Base-by-base conservation (phyloP, 1,140 invertebrate species). In the Vanessa tameamea region DNA sequence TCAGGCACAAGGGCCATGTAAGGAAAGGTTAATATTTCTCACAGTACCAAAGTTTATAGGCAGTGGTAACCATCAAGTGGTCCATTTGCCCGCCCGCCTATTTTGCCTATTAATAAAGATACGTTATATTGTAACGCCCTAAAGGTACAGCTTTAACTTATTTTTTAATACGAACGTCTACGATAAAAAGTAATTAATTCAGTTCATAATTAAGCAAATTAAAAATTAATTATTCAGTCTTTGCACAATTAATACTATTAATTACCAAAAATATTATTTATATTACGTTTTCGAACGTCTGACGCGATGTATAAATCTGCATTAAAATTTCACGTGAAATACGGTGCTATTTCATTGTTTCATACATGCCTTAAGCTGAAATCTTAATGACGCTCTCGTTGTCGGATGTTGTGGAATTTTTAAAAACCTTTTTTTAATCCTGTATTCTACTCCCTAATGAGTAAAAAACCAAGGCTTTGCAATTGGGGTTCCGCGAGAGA, bases 391-490 rank as follows among this genome's bases (percentile, higher is more conserved):
- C 82, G 82, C 78, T 69, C 76, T 81, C 78, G 69, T 71, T 81
- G 78, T 83, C 81, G 84, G 85, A 80, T 78, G 72, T 73, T 76
- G 75, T 76, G 78, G 82, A 82, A 80, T 79, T 85, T 86, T 86
- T 82, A 81, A 86, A 83, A 83, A 81, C 80, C 70, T 82, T 87
- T 86, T 87, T 85, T 78, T 82, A 81, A 81, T 80, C 84, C 81
- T 67, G 70, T 79, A 81, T 85, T 83, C 83, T 82, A 81, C 78
- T 83, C 82, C 69, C 72, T 79, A 80, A 77, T 82, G 77, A 79
- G 73, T 73, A 79, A 81, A 80, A 78, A 75, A 77, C 72, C 72
- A 73, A 75, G 51, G 69, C 73, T 69, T 75, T 67, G 64, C 63
- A 47, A 75, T 77, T 69, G 68, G 71, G 64, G 72, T 77, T 57